Evolutionary conservation across 2,888 invertebrate genomes (phyloP).

Genomic region (Lottia scabra): DNA sequence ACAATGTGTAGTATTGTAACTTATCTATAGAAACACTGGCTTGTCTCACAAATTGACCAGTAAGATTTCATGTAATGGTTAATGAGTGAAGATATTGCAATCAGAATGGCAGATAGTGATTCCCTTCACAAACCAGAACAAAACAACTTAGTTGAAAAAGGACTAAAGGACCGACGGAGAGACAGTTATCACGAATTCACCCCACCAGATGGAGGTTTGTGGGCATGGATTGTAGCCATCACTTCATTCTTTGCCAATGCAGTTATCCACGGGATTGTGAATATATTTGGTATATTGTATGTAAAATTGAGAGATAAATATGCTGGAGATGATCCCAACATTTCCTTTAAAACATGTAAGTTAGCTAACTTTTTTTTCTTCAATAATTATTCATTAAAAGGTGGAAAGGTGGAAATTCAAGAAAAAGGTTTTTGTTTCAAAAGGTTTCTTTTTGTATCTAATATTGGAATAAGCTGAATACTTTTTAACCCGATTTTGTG

Average conservation of each 20-base stretch:
- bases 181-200: conserved; percentile 13
- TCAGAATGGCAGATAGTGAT: too few species aligned
- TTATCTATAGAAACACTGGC: too few species aligned
- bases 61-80: too few species aligned
- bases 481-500: too few species aligned
- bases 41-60: too few species aligned
- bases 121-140: neutral
- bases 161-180: conserved; percentile 20
- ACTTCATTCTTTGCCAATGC: conserved; percentile 91
- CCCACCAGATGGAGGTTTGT: conserved; percentile 75
- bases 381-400: too few species aligned
- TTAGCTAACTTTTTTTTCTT: conserved; percentile 9
- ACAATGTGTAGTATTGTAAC: too few species aligned
- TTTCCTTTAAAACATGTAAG: conserved; percentile 85
- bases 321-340: conserved; percentile 74
- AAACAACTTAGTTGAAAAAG: neutral
- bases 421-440: too few species aligned
- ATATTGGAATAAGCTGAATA: too few species aligned
- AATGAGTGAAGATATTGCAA: too few species aligned
- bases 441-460: too few species aligned
- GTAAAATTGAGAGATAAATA: conserved; percentile 74
- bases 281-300: conserved; percentile 86
- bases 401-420: too few species aligned
- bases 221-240: conserved; percentile 84
- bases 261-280: conserved; percentile 89